A percentile compares a stretch with the other conserved stretches of the same genome.
phyloP scores from a whole-genome alignment of 2,113 vertebrate species.

The Antechinus stuartii region DNA sequence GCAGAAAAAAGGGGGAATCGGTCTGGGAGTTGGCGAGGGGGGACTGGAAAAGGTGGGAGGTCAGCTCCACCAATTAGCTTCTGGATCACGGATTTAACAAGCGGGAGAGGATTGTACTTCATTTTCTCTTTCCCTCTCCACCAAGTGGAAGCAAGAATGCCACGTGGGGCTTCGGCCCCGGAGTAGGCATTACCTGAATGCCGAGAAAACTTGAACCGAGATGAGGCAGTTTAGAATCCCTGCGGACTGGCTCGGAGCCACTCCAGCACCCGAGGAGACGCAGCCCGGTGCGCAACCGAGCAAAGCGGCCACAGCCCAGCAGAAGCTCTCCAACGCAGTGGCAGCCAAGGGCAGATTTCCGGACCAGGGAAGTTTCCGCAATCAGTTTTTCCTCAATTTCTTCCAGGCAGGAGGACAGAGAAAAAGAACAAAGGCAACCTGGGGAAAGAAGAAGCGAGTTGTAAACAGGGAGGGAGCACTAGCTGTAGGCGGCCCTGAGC shows the following conservation, averaged over 20 bases:
- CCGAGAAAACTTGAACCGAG: constrained; percentile 51
- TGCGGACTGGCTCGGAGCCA: fast-evolving
- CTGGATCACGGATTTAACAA: constrained; percentile 62
- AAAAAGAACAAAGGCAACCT: constrained; percentile 8
- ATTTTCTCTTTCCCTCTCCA: not conserved
- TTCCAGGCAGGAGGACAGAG: constrained; percentile 73
- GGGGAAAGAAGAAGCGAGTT: constrained; percentile 9
- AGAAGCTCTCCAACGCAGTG: not conserved
- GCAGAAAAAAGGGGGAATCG: not conserved
- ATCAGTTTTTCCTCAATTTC: constrained; percentile 48
- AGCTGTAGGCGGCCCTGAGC: not conserved
- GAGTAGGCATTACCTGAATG: not conserved
- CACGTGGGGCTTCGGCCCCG: constrained; percentile 36
- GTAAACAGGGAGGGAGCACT: not conserved
- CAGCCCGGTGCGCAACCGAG: not conserved
- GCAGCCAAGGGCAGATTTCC: constrained; percentile 27
- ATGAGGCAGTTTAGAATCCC: constrained; percentile 1
- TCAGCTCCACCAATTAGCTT: constrained; percentile 67
- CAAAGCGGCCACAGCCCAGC: not conserved
- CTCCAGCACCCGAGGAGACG: not conserved
- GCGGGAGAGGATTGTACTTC: constrained; percentile 55
- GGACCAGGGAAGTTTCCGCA: constrained; percentile 33
- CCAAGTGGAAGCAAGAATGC: constrained; percentile 50
- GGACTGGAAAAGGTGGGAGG: constrained; percentile 31
- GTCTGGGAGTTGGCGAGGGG: constrained; percentile 26